Evolutionary conservation across 2,888 invertebrate species (phyloP), one percentile per base, ranked within the genome.

Genomic region (Polia nebulosa): DNA sequence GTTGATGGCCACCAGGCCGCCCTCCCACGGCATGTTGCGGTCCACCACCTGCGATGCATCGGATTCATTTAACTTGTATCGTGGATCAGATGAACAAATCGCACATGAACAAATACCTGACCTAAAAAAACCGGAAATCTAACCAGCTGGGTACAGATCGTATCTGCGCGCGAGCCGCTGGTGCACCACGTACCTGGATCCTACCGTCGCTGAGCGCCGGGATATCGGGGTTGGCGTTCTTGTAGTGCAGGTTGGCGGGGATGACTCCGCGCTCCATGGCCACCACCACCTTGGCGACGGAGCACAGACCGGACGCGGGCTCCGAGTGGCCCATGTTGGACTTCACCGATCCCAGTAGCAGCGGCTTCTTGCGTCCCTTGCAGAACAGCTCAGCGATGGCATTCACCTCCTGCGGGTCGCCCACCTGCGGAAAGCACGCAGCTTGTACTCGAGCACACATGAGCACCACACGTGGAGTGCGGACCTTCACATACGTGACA

Each of bases 261-360:
- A 99, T 98, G 39, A 97, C 92, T 36, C 98, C 98, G 63, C 96
- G 93, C 94, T 99, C 99, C 98, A 99, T 99, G 20, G 99, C 98
- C 71, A 99, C 97, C 27, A 99, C 92, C 62, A 91, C 96, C 93
- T 99, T 99, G 15, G 98, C 98, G 78, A 99, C 96, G 1, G 99
- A 98, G 88, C 99, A 98, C 29, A 99, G 96, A 32, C 99, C 99
- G 52, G 98, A 98, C 1, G 98, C 98, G 0, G 99, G 98, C 94
- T 99, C 99, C 5, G 99, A 97, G 91, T 99, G 99, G 1, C 99
- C 99, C 99, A 99, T 99, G 94, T 99, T 99, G 27, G 99, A 99
- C 92, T 99, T 99, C 0, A 99, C 98, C 0, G 99, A 99, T 22
- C 99, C 99, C 86, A 99, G 97, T 51, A 99, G 93, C 53, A 99